Conservation (phyloP, 1,140 invertebrate genomes). For the Caenorhabditis latens region DNA sequence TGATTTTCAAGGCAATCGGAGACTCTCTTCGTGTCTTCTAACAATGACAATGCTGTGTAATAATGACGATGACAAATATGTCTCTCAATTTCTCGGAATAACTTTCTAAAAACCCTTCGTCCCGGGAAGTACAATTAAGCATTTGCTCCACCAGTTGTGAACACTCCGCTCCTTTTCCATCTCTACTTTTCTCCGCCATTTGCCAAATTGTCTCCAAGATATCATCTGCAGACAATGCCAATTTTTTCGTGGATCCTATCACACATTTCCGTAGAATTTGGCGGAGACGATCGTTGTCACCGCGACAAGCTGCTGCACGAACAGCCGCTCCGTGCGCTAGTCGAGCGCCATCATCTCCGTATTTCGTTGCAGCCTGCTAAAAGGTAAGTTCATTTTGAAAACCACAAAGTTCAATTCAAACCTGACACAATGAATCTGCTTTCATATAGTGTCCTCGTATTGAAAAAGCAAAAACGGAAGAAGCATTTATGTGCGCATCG, state of each 20-base stretch:
- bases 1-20: slow-evolving; percentile 42
- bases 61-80: slow-evolving; percentile 34
- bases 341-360: neutral
- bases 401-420: neutral
- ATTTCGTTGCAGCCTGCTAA: slow-evolving; percentile 35
- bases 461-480: slow-evolving; percentile 29
- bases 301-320: slow-evolving; percentile 15
- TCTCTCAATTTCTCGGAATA: slow-evolving; percentile 33
- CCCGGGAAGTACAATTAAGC: slow-evolving; percentile 22
- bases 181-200: slow-evolving; percentile 34
- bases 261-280: slow-evolving; percentile 32
- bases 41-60: slow-evolving; percentile 9
- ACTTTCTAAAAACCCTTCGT: slow-evolving; percentile 31
- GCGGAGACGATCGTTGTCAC: slow-evolving; percentile 24
- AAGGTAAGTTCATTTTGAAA: neutral
- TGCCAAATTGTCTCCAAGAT: slow-evolving; percentile 35
- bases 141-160: slow-evolving; percentile 40
- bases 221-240: neutral
- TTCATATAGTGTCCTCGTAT: slow-evolving; percentile 26
- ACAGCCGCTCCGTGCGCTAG: slow-evolving; percentile 39
- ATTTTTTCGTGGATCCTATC: slow-evolving; percentile 24
- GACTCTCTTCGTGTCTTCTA: slow-evolving; percentile 36
- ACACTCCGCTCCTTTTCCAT: slow-evolving; percentile 32
- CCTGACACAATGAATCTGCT: slow-evolving; percentile 32
- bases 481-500: slow-evolving; percentile 28